These are phyloP conservation scores for Hypolimnas misippus DNA, from an alignment of 2,888 invertebrate species.

Conservation along the genomic window DNA sequence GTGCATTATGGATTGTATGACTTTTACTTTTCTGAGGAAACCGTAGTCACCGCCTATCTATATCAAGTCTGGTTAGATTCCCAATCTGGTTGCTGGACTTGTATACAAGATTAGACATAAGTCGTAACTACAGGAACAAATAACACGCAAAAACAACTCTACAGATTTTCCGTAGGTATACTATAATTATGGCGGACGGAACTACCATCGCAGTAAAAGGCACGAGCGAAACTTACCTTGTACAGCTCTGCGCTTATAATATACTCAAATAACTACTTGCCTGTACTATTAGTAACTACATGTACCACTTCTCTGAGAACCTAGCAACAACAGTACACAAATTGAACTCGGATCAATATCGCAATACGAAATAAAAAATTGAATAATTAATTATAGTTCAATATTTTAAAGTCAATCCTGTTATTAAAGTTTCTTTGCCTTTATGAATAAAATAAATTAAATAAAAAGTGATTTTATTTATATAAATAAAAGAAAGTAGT, in stretches of 20 bases:
- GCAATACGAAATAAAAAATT: too few species aligned
- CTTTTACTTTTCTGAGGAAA: constrained; percentile 10
- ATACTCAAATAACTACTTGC: constrained; percentile 19
- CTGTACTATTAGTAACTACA: constrained; percentile 1
- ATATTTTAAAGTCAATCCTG: too few species aligned
- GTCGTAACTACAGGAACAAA: constrained; percentile 13
- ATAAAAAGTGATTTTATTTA: too few species aligned
- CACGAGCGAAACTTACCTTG: constrained; percentile 43
- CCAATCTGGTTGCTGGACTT: background rate
- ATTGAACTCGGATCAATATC: too few species aligned
- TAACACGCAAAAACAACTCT: constrained; percentile 49
- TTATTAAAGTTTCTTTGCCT: too few species aligned
- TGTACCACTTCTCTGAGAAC: background rate
- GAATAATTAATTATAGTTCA: too few species aligned
- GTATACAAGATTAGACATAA: background rate
- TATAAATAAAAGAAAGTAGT: too few species aligned
- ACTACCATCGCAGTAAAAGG: constrained; percentile 47
- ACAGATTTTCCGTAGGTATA: constrained; percentile 64
- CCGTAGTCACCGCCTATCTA: background rate
- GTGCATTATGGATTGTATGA: background rate
- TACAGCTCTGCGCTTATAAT: constrained; percentile 34
- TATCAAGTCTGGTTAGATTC: constrained; percentile 3
- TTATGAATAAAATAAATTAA: too few species aligned
- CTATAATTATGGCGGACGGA: constrained; percentile 58
- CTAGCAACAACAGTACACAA: too few species aligned